Conservation (phyloP, 2,888 invertebrate genomes). For the Malacosoma neustria region DNA sequence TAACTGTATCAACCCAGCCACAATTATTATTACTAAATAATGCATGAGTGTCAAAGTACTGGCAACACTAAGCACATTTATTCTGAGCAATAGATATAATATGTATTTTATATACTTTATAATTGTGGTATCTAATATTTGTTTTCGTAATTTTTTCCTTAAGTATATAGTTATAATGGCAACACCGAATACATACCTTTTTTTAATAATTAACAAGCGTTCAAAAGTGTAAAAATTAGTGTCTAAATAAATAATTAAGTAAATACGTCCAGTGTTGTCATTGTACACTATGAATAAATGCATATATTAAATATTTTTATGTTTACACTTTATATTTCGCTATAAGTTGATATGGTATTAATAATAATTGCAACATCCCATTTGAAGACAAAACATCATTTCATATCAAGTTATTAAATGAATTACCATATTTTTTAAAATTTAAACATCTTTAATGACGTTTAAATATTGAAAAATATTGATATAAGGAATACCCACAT, state of each 20-base stretch:
- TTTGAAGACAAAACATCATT: constrained; percentile 11
- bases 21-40: constrained; percentile 24
- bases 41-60: constrained; percentile 19
- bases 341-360: constrained; percentile 20
- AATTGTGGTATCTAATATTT: constrained; percentile 48
- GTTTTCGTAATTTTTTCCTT: constrained; percentile 21
- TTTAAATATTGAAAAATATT: no score
- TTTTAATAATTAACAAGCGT: not conserved
- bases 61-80: constrained; percentile 20
- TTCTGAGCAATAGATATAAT: not conserved
- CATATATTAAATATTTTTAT: constrained; percentile 5
- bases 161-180: constrained; percentile 20
- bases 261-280: constrained; percentile 3
- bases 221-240: not conserved
- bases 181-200: constrained; percentile 6
- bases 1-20: constrained; percentile 8
- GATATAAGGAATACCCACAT: no score
- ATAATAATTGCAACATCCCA: constrained; percentile 24
- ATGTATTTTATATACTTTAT: constrained; percentile 22
- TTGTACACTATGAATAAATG: constrained; percentile 12
- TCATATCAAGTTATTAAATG: no score
- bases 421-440: no score
- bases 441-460: no score
- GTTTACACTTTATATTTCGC: constrained; percentile 5
- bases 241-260: not conserved